Evolutionary conservation across 2,797 vertebrate species (phyloP).

Genomic region (Acanthurus tractus): DNA sequence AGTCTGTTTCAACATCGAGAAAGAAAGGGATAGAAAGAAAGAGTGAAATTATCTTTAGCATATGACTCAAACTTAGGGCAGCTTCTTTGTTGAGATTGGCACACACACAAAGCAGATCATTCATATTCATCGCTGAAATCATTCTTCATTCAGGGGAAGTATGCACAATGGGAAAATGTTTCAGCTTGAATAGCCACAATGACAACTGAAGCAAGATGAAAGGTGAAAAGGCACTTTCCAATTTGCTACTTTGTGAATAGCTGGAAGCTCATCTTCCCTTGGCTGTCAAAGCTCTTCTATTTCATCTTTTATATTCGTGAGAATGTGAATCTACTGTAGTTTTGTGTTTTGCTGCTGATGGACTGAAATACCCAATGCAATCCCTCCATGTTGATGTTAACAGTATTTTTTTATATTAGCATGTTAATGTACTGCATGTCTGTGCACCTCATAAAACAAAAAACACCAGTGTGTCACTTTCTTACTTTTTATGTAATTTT

Average conservation of each 20-base stretch:
- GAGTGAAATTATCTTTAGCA: constrained; percentile 18
- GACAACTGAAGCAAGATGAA: constrained; percentile 59
- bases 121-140: constrained; percentile 43
- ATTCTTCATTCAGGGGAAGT: constrained; percentile 36
- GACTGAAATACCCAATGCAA: constrained; percentile 19
- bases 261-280: constrained; percentile 16
- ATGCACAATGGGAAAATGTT: constrained; percentile 32
- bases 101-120: constrained; percentile 19
- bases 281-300: constrained; percentile 25
- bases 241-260: constrained; percentile 46
- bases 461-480: neutral
- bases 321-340: constrained; percentile 13
- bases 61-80: constrained; percentile 9
- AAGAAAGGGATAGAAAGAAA: neutral
- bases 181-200: constrained; percentile 38
- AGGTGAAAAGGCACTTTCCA: constrained; percentile 40
- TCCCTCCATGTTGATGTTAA: neutral
- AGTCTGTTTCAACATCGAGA: constrained; percentile 67
- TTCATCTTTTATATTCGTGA: constrained; percentile 36
- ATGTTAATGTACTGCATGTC: neutral
- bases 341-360: constrained; percentile 14
- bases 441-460: constrained; percentile 5
- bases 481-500: neutral
- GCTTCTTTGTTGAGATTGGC: constrained; percentile 16
- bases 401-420: constrained; percentile 3